Conservation (phyloP, 2,888 invertebrate genomes). For the Andrena bucephala region DNA sequence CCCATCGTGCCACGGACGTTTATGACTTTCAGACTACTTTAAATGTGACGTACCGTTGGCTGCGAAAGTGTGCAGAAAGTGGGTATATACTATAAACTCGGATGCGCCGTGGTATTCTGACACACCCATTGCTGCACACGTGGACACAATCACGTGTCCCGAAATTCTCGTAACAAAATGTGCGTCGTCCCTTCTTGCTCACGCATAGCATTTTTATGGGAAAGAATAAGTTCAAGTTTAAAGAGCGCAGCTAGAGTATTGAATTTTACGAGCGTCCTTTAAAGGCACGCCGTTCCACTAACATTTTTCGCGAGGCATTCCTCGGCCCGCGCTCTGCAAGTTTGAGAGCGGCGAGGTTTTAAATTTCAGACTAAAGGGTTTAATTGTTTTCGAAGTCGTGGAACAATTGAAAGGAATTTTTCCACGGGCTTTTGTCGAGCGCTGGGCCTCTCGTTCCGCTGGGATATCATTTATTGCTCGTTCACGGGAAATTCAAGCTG, state of each 20-base stretch:
- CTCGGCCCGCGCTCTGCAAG: constrained; percentile 3
- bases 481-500: no score
- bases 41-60: constrained; percentile 43
- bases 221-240: constrained; percentile 50
- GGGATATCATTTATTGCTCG: not conserved
- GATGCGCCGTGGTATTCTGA: not conserved
- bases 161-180: constrained; percentile 25
- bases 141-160: constrained; percentile 33
- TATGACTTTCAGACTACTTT: constrained; percentile 59
- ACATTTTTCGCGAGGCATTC: constrained; percentile 18
- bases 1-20: constrained; percentile 43
- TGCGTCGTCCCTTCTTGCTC: constrained; percentile 20
- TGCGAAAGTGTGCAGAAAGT: constrained; percentile 11
- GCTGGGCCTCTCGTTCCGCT: not conserved
- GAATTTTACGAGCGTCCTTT: constrained; percentile 47
- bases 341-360: not conserved
- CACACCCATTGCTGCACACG: not conserved
- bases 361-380: constrained; percentile 11
- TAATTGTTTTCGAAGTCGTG: constrained; percentile 26
- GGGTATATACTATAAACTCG: not conserved
- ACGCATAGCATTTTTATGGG: constrained; percentile 26
- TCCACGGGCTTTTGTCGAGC: not conserved
- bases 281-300: constrained; percentile 15
- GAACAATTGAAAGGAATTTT: constrained; percentile 11
- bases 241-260: constrained; percentile 32